Percentiles rank a stretch among this genome's conserved stretches.
Evolutionary conservation across 2,888 invertebrate species (phyloP).

Genomic region (Periphyllus acericola): DNA sequence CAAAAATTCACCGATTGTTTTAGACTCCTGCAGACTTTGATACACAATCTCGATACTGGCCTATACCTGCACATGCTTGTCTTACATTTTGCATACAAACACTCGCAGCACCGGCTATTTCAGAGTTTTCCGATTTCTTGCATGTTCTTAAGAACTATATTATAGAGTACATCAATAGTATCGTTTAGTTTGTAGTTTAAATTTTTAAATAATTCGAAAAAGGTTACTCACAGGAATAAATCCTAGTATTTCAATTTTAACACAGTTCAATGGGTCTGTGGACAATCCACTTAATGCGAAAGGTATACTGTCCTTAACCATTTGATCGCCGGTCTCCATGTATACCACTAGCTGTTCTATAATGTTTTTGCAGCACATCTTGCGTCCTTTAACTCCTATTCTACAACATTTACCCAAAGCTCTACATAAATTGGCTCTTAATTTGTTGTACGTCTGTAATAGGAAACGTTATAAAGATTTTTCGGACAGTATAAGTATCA

Average conservation of each 20-base stretch:
- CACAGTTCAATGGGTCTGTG: conserved; percentile 22
- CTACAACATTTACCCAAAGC: conserved; percentile 46
- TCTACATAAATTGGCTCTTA: conserved; percentile 46
- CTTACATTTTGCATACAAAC: conserved; percentile 33
- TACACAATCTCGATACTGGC: conserved; percentile 1
- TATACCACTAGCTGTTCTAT: conserved; percentile 7
- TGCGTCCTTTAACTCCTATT: neutral
- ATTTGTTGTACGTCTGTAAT: neutral
- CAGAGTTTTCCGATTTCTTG: neutral
- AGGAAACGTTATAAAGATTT: neutral
- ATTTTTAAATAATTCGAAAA: neutral
- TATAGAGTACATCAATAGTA: neutral
- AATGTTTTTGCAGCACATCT: neutral
- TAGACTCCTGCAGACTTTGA: neutral
- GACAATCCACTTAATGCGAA: conserved; percentile 39
- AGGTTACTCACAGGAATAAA: conserved; percentile 22
- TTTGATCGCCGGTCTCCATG: neutral
- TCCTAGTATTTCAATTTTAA: conserved; percentile 14
- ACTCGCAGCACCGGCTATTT: neutral
- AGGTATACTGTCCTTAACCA: conserved; percentile 5
- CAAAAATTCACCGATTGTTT: neutral
- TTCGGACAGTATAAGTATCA: neutral
- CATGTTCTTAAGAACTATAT: conserved; percentile 31
- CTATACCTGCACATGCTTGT: conserved; percentile 4
- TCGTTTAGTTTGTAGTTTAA: neutral